Evolutionary conservation across 2,113 vertebrate species (phyloP), one percentile per base, ranked within the genome.

Genomic region (Corythornis vintsioides): DNA sequence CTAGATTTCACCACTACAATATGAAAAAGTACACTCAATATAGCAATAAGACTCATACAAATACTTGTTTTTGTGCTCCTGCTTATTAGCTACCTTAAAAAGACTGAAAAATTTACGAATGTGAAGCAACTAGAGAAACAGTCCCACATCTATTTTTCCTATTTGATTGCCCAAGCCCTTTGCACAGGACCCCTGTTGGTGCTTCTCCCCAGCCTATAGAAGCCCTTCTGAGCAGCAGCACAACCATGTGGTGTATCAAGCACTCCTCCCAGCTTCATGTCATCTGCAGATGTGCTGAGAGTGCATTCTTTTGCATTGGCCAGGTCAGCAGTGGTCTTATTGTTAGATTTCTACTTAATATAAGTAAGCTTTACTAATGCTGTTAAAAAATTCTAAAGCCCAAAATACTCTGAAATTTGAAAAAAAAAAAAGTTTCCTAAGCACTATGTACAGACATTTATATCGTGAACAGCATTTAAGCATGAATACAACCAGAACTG

Each of bases 371-470:
- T 84, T 56, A 69, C 15, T 64, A 65, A 69, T 1, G 3, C 11
- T n/a, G 33, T 47, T 65, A 20, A 76, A 83, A 83, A 69, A 13
- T 35, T 43, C 20, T 43, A 35, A 87, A 61, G 5, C 13, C 4
- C 20, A 56, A 69, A 70, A 7, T 0, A 0, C 38, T 52, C 25
- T 25, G 3, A 74, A 69, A 40, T 15, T 15, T 60, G 50, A 85
- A 85, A 82, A 60, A 9, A 31, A 31, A 67, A 47, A 25, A 5
- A n/a, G 31, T 75, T 83, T 63, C 40, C 47, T 59, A 33, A 78
- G 25, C 5, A 53, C 26, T 48, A 6, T 1, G 3, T 14, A 43
- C 4, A 63, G 42, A 5, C 53, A 63, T 2, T 71, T 3, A 1
- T 11, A 53, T 4, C 4, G 26, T 0, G 11, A 20, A 20, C 1